Base-by-base conservation (phyloP, 2,888 invertebrate species). In the Netelia virgata region DNA sequence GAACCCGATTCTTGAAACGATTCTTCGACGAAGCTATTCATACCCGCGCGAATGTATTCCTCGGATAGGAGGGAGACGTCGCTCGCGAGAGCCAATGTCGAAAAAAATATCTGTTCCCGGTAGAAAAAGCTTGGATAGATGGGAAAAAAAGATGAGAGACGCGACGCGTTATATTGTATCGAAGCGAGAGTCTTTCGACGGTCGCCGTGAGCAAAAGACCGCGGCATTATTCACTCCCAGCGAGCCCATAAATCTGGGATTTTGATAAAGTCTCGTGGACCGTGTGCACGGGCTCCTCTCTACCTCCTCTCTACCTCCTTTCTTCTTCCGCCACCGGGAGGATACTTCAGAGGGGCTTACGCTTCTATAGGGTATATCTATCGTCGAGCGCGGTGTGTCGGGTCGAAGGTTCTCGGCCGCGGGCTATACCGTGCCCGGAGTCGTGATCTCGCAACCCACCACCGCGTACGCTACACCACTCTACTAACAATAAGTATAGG, bases 251-350 rank as follows among this genome's bases (percentile, higher is more conserved):
- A 90, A 90, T 90, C 89, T 82, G 68, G 69, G 83, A 83, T 87
- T 88, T 88, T 90, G 88, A 90, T 90, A 88, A 88, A 89, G 88
- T 89, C 89, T 76, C 77, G 77, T 81, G 81, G 70, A 75, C 75
- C 75, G 23, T 69, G 75, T 61, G 74, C 28, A 20, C 63, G 59
- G 18, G 36, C 73, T 53, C 64, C 66, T 75, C 74, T 76, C 78
- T 53, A 28, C 57, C 47, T 23, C 10, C 18, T 69, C 53, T 64
- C 36, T 74, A 66, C 76, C 43, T 36, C 63, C 73, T 18, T 36
- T 5, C 36, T 6, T 36, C 3, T 6, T 36, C 36, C 36, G 3
- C 36, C 36, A 36, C 36, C 36, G 36, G 6, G 5, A 36, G 36
- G 36, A 36, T 36, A 36, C 36, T 36, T 36, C 36, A 36, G 36